Evolutionary conservation across 2,888 invertebrate genomes (phyloP), one percentile per base, ranked within the genome.

Genomic region (Nymphalis c-album): DNA sequence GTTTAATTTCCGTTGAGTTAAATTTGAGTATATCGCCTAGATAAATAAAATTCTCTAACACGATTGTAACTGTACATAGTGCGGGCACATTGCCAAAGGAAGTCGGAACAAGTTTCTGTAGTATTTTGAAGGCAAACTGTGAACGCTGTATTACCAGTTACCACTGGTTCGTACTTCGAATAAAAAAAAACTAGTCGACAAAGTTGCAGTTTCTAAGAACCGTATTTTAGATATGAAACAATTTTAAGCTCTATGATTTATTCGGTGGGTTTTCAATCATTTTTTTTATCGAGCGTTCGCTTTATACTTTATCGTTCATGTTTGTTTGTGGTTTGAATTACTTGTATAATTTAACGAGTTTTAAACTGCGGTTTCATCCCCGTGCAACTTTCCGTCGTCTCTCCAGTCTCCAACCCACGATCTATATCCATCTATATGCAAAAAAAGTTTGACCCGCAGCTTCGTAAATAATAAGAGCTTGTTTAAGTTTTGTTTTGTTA

Each of bases 41-140:
- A 70, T 71, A 68, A 69, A 71, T 68, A 71, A 69, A 67, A 67
- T 61, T 65, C 40, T 60, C 55, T 57, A 63, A 59, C 63, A 61
- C 60, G 60, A 66, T 61, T 61, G 65, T 66, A 53, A 63, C 48
- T 45, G 47, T 60, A 64, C 60, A 67, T 45, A 60, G 40, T 16
- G 7, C 35, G 60, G 71, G 69, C 64, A 69, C 58, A 16, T 31
- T 69, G 67, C 67, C 71, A 67, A 69, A 67, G 60, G 55, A 66
- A 67, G 59, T 67, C 64, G 59, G 57, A 61, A 59, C 67, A 64
- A 70, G 57, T 67, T 67, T 67, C 57, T 64, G 70, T 63, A 64
- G 69, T 68, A 64, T 67, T 70, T 66, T 66, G 62, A 72, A 73
- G 53, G 70, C 70, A 68, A 71, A 69, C 71, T 71, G 69, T 71